phyloP scores from a whole-genome alignment of 1,140 invertebrate species.

The Bilobella aurantiaca region DNA sequence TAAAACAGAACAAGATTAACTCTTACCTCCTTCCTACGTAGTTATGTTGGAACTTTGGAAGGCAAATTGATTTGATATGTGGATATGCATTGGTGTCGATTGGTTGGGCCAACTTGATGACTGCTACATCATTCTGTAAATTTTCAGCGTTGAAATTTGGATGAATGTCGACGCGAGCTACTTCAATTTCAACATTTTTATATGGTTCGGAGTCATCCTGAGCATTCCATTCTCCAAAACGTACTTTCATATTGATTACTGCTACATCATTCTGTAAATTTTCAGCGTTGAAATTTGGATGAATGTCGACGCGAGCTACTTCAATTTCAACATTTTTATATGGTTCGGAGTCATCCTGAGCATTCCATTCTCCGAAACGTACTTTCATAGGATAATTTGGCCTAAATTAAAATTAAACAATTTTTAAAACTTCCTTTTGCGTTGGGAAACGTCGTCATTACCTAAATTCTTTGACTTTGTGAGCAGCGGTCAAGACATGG shows the following conservation, averaged over 20 bases:
- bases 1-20: constrained; percentile 12
- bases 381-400: constrained; percentile 45
- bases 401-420: constrained; percentile 36
- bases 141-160: constrained; percentile 54
- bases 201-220: constrained; percentile 50
- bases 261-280: constrained; percentile 61
- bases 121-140: constrained; percentile 57
- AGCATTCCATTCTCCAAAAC: constrained; percentile 59
- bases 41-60: constrained; percentile 46
- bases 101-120: constrained; percentile 49
- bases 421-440: too few relatives aligned
- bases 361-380: constrained; percentile 59
- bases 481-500: constrained; percentile 57
- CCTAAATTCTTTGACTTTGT: constrained; percentile 50
- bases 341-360: constrained; percentile 48
- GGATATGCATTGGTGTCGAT: constrained; percentile 50
- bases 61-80: constrained; percentile 60
- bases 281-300: constrained; percentile 53
- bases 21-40: constrained; percentile 51
- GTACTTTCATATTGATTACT: constrained; percentile 50
- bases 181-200: constrained; percentile 49
- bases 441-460: too few relatives aligned
- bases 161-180: constrained; percentile 50
- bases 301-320: constrained; percentile 48
- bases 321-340: constrained; percentile 51